Conservation (phyloP, 2,113 vertebrate species). For the Ageneiosus marmoratus region DNA sequence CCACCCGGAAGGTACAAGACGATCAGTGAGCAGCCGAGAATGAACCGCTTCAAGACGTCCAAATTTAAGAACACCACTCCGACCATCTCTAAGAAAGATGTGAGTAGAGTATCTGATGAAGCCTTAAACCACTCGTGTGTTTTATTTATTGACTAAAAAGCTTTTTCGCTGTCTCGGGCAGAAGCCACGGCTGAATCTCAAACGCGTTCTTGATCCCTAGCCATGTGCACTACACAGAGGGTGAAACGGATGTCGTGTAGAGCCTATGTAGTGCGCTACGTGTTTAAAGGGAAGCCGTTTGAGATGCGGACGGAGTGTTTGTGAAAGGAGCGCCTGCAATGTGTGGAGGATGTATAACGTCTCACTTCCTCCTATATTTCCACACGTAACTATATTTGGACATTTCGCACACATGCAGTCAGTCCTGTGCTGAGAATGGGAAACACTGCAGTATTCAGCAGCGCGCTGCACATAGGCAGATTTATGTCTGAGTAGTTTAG, state of each 20-base stretch:
- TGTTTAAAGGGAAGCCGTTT: not conserved
- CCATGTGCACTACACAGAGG: not conserved
- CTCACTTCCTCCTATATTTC: slow-evolving; percentile 56
- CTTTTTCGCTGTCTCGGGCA: slow-evolving; percentile 47
- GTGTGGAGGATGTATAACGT: slow-evolving; percentile 60
- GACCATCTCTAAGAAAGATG: slow-evolving; percentile 82
- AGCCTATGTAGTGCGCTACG: not conserved
- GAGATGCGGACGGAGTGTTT: slow-evolving; percentile 39
- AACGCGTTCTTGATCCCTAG: not conserved
- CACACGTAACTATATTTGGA: slow-evolving; percentile 16
- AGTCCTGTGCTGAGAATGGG: not conserved
- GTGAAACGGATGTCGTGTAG: rapidly evolving
- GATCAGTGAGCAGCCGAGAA: slow-evolving; percentile 65
- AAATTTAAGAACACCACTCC: slow-evolving; percentile 90
- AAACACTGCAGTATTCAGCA: not conserved
- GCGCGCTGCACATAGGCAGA: too few relatives aligned
- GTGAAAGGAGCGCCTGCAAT: slow-evolving; percentile 60
- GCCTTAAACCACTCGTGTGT: not conserved
- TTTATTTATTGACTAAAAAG: not conserved
- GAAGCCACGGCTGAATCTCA: not conserved
- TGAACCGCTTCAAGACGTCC: slow-evolving; percentile 91
- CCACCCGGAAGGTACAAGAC: slow-evolving; percentile 75
- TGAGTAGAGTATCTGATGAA: slow-evolving; percentile 64
- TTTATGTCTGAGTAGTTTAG: not conserved
- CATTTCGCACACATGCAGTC: not conserved